Conservation (phyloP, 2,113 vertebrate species). For the Recurvirostra avosetta region DNA sequence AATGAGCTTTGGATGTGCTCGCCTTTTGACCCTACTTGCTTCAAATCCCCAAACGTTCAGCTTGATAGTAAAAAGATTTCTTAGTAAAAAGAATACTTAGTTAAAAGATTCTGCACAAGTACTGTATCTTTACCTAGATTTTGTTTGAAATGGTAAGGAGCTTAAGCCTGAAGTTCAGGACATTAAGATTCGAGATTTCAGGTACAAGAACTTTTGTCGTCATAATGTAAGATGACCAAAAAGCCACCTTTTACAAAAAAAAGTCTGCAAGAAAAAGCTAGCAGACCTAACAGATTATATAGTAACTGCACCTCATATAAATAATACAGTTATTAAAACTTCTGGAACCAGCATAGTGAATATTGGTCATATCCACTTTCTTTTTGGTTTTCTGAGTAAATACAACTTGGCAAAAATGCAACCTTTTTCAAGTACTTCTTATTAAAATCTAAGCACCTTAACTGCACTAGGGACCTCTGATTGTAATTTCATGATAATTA, state of each 20-base stretch:
- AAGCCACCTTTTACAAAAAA: background rate
- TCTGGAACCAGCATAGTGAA: background rate
- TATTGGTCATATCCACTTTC: background rate
- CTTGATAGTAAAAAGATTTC: background rate
- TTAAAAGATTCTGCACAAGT: background rate
- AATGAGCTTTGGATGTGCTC: background rate
- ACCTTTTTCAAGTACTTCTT: background rate
- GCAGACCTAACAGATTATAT: background rate
- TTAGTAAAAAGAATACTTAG: background rate
- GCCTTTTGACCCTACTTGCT: background rate
- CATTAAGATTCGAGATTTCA: background rate
- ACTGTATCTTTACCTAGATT: background rate
- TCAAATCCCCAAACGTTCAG: conserved; percentile 6
- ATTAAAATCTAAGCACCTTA: background rate
- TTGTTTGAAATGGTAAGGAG: conserved; percentile 15
- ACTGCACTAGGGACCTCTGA: background rate
- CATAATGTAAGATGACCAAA: background rate
- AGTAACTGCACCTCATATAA: background rate
- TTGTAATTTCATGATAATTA: background rate
- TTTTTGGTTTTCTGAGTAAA: background rate
- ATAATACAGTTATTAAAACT: background rate
- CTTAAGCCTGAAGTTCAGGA: background rate
- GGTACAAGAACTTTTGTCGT: background rate
- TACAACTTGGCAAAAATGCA: background rate
- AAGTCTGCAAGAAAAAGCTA: background rate